Percentiles rank a stretch among this genome's conserved stretches.
These are phyloP conservation scores for Distichodus sexfasciatus DNA, from an alignment of 2,797 vertebrate species.

Conservation along the genomic window DNA sequence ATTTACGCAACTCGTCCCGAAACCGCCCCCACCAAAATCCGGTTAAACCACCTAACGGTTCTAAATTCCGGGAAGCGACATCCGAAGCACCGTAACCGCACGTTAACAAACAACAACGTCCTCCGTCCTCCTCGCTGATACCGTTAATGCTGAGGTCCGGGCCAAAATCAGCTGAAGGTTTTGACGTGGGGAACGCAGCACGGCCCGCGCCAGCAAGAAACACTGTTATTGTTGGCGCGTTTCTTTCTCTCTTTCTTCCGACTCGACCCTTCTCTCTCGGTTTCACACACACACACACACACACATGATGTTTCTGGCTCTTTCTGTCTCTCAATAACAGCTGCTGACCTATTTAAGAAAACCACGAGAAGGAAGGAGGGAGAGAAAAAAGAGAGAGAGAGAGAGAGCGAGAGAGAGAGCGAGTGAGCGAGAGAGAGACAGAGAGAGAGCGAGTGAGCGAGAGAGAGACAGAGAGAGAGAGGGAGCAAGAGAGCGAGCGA, in stretches of 20 bases:
- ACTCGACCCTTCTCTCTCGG: not conserved
- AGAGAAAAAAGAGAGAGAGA: constrained; percentile 59
- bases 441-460: constrained; percentile 58
- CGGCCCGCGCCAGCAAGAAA: constrained; percentile 63
- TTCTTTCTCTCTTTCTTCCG: constrained; percentile 43
- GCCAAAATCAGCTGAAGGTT: constrained; percentile 30
- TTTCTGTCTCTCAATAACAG: constrained; percentile 62
- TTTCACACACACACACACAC: too few relatives aligned
- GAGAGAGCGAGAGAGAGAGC: constrained; percentile 47
- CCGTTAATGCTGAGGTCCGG: constrained; percentile 27
- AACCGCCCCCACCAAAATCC: not conserved
- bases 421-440: constrained; percentile 45
- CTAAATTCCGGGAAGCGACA: not conserved
- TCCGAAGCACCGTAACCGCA: not conserved
- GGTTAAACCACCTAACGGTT: not conserved
- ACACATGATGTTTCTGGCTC: constrained; percentile 16
- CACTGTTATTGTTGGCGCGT: constrained; percentile 73
- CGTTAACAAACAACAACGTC: not conserved
- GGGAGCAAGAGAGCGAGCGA: constrained; percentile 48
- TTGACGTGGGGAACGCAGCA: constrained; percentile 6
- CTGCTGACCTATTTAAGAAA: constrained; percentile 77
- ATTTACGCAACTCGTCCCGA: not conserved
- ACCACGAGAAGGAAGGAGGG: constrained; percentile 56
- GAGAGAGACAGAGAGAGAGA: constrained; percentile 51
- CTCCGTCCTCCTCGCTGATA: not conserved